These are phyloP conservation scores for Linepithema humile DNA, from an alignment of 1,140 invertebrate species.

Conservation along the genomic window DNA sequence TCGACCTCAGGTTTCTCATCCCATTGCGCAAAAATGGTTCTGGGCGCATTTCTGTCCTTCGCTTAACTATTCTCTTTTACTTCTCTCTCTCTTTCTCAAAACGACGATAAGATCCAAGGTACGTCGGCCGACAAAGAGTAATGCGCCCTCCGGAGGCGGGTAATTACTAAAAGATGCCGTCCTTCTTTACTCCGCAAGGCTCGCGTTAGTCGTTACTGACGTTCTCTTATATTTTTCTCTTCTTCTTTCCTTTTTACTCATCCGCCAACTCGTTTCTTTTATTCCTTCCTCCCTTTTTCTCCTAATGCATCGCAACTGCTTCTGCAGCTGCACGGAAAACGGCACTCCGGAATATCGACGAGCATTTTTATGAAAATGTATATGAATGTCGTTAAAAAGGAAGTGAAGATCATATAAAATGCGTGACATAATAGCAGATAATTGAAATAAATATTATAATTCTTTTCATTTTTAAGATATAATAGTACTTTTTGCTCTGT, in stretches of 20 bases:
- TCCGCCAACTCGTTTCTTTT: neutral
- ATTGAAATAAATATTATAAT: neutral
- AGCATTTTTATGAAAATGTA: slow-evolving; percentile 32
- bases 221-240: slow-evolving; percentile 34
- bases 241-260: neutral
- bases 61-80: slow-evolving; percentile 17
- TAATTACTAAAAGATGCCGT: slow-evolving; percentile 70
- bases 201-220: slow-evolving; percentile 50
- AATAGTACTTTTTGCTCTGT: neutral
- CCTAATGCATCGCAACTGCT: neutral
- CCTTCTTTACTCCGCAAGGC: slow-evolving; percentile 27
- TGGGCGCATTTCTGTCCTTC: slow-evolving; percentile 7
- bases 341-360: neutral
- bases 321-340: slow-evolving; percentile 9
- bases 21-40: slow-evolving; percentile 33
- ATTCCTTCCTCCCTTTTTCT: neutral
- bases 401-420: neutral
- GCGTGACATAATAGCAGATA: neutral
- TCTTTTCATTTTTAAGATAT: neutral
- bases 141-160: slow-evolving; percentile 64
- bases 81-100: slow-evolving; percentile 3
- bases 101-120: slow-evolving; percentile 57
- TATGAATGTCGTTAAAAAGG: neutral
- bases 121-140: slow-evolving; percentile 68
- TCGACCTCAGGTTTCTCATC: slow-evolving; percentile 9